Evolutionary conservation across 2,888 invertebrate genomes (phyloP).

Genomic region (Calephelis perditalis): DNA sequence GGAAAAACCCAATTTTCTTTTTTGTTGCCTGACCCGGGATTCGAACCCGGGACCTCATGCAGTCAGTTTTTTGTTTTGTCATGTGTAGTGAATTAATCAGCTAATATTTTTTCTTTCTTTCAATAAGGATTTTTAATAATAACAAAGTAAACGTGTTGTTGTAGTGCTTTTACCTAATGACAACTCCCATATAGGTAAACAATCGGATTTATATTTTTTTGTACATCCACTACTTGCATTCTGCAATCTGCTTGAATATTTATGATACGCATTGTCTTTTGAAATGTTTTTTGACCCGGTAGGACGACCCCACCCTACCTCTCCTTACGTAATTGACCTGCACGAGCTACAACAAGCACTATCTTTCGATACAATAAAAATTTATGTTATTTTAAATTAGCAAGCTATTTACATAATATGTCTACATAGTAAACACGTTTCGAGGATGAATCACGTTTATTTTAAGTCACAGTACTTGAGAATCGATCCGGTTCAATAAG

Average conservation of each 20-base stretch:
- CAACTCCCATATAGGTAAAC: too few species aligned
- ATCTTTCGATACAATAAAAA: not conserved
- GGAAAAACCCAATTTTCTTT: too few species aligned
- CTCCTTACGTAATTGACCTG: constrained; percentile 1
- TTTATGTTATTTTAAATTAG: not conserved
- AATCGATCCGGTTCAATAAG: constrained; percentile 2
- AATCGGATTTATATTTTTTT: not conserved
- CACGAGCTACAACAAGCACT: not conserved
- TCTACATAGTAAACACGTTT: constrained; percentile 7
- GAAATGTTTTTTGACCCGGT: not conserved
- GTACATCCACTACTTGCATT: not conserved
- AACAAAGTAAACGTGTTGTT: too few species aligned
- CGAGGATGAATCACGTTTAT: constrained; percentile 1
- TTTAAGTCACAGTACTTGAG: constrained; percentile 2
- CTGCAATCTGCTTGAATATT: constrained; percentile 6
- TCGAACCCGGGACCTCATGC: too few species aligned
- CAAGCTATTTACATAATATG: constrained; percentile 1
- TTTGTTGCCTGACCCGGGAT: too few species aligned
- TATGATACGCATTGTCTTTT: constrained; percentile 3
- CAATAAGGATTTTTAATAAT: too few species aligned
- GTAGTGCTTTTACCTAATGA: too few species aligned
- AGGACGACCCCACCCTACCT: not conserved
- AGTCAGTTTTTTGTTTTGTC: too few species aligned
- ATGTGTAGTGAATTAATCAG: too few species aligned
- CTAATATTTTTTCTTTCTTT: too few species aligned